Conservation (phyloP, 2,888 invertebrate species). For the Vannuccia rotundouncinata region DNA sequence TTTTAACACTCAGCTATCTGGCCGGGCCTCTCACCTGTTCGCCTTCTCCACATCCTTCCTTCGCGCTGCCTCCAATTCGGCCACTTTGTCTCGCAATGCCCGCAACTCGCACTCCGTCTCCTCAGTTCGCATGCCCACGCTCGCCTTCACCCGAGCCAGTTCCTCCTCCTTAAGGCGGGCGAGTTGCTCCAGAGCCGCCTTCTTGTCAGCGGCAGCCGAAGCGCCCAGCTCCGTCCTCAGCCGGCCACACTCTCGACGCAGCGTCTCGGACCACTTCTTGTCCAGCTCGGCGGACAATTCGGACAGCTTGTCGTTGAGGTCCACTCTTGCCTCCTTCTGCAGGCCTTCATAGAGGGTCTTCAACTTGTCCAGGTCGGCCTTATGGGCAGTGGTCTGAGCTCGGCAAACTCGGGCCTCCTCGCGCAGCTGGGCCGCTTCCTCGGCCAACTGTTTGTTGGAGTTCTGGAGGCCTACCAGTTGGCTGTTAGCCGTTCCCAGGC, state of each 20-base stretch:
- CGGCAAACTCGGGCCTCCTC: slow-evolving; percentile 46
- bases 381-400: slow-evolving; percentile 43
- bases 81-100: slow-evolving; percentile 44
- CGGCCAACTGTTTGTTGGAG: slow-evolving; percentile 44
- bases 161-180: slow-evolving; percentile 48
- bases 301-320: slow-evolving; percentile 46
- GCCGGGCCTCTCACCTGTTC: slow-evolving; percentile 42
- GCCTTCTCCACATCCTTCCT: slow-evolving; percentile 43
- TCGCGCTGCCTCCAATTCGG: slow-evolving; percentile 44
- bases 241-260: slow-evolving; percentile 49
- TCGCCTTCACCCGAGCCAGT: slow-evolving; percentile 43
- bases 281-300: slow-evolving; percentile 48
- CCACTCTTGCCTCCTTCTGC: slow-evolving; percentile 46
- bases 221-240: slow-evolving; percentile 46
- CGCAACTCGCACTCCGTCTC: slow-evolving; percentile 46
- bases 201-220: slow-evolving; percentile 51
- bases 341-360: slow-evolving; percentile 45
- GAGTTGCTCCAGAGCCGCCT: slow-evolving; percentile 48
- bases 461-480: slow-evolving; percentile 48
- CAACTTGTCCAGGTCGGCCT: slow-evolving; percentile 50
- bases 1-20: not conserved
- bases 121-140: slow-evolving; percentile 43
- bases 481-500: slow-evolving; percentile 49
- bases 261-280: slow-evolving; percentile 51
- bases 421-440: not conserved